Percentiles rank a stretch among this genome's conserved stretches.
Conservation (phyloP, 2,113 vertebrate species). For the Rissa tridactyla region DNA sequence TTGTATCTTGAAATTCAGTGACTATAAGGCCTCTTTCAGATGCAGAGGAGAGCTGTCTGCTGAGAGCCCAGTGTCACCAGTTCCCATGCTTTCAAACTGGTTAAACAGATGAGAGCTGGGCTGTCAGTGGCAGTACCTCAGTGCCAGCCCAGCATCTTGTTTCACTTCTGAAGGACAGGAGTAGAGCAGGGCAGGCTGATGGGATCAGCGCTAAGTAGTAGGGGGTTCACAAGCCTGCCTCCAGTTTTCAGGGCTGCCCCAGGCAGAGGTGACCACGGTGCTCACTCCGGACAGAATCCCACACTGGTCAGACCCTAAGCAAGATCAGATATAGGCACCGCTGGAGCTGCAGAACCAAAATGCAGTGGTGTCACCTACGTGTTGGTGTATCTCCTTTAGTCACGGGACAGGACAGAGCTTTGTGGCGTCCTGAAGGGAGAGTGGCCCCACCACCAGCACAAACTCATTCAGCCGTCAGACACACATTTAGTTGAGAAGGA, state of each 20-base stretch:
- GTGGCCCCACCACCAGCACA: neutral
- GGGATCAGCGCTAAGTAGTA: rapidly evolving
- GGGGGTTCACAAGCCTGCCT: neutral
- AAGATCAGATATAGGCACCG: neutral
- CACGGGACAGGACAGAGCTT: neutral
- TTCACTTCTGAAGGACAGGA: neutral
- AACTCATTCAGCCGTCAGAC: neutral
- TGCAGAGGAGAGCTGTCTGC: neutral
- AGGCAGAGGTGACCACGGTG: neutral
- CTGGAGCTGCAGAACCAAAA: neutral
- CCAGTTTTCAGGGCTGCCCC: neutral
- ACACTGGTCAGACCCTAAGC: neutral
- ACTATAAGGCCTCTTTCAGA: neutral
- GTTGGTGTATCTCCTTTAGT: neutral
- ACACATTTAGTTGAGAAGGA: neutral
- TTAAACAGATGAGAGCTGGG: neutral
- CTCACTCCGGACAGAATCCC: neutral
- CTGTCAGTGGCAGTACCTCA: neutral
- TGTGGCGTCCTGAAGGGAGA: neutral
- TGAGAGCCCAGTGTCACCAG: neutral
- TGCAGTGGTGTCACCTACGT: rapidly evolving
- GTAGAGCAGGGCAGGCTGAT: neutral
- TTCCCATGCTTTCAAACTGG: neutral
- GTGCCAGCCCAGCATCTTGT: neutral
- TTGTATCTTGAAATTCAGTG: neutral